Percentiles rank a stretch among this genome's conserved stretches.
These are phyloP conservation scores for Eupeodes luniger DNA, from an alignment of 2,888 invertebrate species.

Conservation along the genomic window DNA sequence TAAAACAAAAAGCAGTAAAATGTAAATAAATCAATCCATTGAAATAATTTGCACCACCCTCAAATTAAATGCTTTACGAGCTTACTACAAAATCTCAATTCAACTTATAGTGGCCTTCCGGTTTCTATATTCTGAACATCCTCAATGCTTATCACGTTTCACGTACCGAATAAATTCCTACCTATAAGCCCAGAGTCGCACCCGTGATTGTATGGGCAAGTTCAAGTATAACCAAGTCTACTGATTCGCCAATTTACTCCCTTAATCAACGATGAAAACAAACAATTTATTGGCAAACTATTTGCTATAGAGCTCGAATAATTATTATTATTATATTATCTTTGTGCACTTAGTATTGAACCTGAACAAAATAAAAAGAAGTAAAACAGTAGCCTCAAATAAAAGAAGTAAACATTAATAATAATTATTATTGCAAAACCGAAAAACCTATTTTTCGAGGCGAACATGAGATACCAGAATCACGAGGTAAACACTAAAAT, in stretches of 20 bases:
- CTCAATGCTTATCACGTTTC: constrained; percentile 55
- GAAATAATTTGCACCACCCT: constrained; percentile 48
- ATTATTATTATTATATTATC: constrained; percentile 43
- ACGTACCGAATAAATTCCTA: not conserved
- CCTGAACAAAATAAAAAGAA: constrained; percentile 6
- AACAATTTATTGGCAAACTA: constrained; percentile 53
- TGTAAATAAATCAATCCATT: constrained; percentile 33
- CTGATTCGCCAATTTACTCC: constrained; percentile 64
- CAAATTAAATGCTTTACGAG: constrained; percentile 41
- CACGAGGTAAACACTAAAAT: constrained; percentile 54
- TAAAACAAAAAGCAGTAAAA: constrained; percentile 26
- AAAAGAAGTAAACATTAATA: constrained; percentile 45
- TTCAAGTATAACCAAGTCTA: constrained; percentile 65
- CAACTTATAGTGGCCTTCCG: constrained; percentile 42
- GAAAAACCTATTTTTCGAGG: constrained; percentile 39
- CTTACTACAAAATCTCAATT: constrained; percentile 34
- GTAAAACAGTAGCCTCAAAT: constrained; percentile 33
- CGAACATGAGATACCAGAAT: constrained; percentile 40
- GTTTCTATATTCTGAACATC: constrained; percentile 33
- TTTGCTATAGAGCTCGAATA: constrained; percentile 34
- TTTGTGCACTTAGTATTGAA: constrained; percentile 41
- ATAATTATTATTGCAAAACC: constrained; percentile 34
- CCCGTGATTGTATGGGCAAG: constrained; percentile 55
- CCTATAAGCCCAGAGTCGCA: constrained; percentile 30
- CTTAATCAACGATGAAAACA: constrained; percentile 57